Evolutionary conservation across 1,140 invertebrate genomes (phyloP), one percentile per base, ranked within the genome.

Genomic region (Gonioctena quinquepunctata): DNA sequence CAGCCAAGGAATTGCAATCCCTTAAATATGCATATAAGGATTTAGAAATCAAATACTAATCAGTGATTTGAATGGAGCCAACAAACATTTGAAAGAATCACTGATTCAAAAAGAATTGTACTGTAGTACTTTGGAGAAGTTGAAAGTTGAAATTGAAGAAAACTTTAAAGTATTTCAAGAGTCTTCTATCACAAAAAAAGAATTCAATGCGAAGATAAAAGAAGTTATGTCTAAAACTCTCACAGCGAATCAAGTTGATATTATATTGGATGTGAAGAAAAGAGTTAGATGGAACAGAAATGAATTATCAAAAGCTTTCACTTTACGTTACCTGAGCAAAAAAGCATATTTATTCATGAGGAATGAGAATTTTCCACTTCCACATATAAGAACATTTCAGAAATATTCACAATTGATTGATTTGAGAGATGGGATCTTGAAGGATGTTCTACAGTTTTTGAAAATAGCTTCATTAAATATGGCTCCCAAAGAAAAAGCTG

Each of bases 401-500:
- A 66, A 57, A 23, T 75, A 73, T 68, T 71, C 76, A 27, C 66
- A 68, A 52, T 54, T 49, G 56, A 22, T 77, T 11, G 56, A 59
- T 61, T 7, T 33, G 33, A 52, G 42, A 19, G 27, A 71, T 27
- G 73, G 76, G 4, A 26, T 77, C 13, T 61, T 73, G 60, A 66
- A 61, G 23, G 68, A 71, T 70, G 59, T 77, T 28, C 52, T 77
- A 23, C 48, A 3, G 25, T 57, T 75, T 18, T 25, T 77, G 42
- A 61, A 73, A 22, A 5, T 77, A 22, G 70, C 67, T 11, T 70
- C 26, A 26, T 60, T 70, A 68, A 60, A 52, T 16, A 27, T 74
- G 54, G 49, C 59, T 23, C 21, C 26, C 16, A 42, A 65, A 19
- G 64, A 82, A 65, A 79, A 76, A 74, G 19, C 74, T 16, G 68